Evolutionary conservation across 2,113 vertebrate species (phyloP).

Genomic region (Carettochelys insculpta): DNA sequence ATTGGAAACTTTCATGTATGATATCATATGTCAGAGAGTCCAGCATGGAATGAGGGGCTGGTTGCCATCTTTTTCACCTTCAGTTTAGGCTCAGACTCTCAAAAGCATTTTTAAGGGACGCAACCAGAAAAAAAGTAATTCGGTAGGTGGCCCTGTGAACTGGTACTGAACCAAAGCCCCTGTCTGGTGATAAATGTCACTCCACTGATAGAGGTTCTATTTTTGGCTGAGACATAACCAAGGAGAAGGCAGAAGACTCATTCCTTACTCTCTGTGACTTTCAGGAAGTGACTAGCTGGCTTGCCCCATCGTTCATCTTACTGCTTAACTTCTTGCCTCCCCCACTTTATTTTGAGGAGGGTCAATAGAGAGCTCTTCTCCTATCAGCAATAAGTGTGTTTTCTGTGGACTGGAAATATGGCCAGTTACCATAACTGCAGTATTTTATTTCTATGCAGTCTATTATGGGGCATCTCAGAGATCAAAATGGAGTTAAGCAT

Average conservation of each 20-base stretch:
- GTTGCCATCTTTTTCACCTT: background rate
- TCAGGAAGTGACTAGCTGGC: background rate
- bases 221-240: background rate
- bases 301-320: background rate
- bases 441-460: background rate
- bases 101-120: background rate
- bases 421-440: background rate
- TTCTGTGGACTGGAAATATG: background rate
- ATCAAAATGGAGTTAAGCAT: too few relatives aligned
- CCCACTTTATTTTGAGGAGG: background rate
- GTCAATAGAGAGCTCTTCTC: background rate
- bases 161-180: background rate
- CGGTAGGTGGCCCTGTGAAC: background rate
- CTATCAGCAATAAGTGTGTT: background rate
- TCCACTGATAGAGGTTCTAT: background rate
- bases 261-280: background rate
- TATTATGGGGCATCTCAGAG: too few relatives aligned
- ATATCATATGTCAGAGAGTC: background rate
- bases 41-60: background rate
- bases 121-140: background rate
- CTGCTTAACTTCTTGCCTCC: too few relatives aligned
- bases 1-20: background rate
- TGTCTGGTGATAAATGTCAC: background rate
- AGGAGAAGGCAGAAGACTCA: background rate
- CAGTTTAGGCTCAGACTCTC: background rate